A percentile compares a stretch with the other conserved stretches of the same genome.
Evolutionary conservation across 2,888 invertebrate species (phyloP).

Genomic region (Nycteola revayana): DNA sequence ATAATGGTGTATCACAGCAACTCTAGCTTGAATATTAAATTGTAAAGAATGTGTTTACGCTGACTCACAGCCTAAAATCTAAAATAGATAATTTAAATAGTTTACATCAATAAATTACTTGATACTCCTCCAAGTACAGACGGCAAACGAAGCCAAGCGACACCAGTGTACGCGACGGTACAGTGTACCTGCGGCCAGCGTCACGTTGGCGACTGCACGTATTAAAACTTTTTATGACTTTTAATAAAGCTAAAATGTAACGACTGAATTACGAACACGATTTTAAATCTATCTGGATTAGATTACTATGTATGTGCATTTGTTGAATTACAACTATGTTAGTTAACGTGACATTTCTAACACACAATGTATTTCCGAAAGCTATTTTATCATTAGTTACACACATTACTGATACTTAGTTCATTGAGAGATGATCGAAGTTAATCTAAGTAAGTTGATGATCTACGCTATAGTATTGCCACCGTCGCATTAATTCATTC

Average conservation of each 20-base stretch:
- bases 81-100: constrained; percentile 61
- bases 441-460: constrained; percentile 22
- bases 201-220: constrained; percentile 31
- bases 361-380: constrained; percentile 49
- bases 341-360: constrained; percentile 55
- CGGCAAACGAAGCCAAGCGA: constrained; percentile 29
- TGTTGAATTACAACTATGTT: constrained; percentile 49
- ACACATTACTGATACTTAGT: constrained; percentile 24
- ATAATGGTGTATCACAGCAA: constrained; percentile 80
- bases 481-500: constrained; percentile 29
- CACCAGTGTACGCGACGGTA: constrained; percentile 7
- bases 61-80: constrained; percentile 78
- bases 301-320: constrained; percentile 53
- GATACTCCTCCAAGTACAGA: constrained; percentile 49
- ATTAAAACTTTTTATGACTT: constrained; percentile 29
- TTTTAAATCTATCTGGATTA: constrained; percentile 57
- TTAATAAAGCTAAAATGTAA: constrained; percentile 59
- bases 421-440: constrained; percentile 24
- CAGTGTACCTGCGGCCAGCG: constrained; percentile 14
- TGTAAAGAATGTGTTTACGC: constrained; percentile 73
- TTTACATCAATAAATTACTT: constrained; percentile 55
- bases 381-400: constrained; percentile 43
- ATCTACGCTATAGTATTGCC: constrained; percentile 40
- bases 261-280: constrained; percentile 65
- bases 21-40: constrained; percentile 79